These are phyloP conservation scores for Phymorhynchus buccinoides DNA, from an alignment of 1,140 invertebrate genomes.

Conservation along the genomic window DNA sequence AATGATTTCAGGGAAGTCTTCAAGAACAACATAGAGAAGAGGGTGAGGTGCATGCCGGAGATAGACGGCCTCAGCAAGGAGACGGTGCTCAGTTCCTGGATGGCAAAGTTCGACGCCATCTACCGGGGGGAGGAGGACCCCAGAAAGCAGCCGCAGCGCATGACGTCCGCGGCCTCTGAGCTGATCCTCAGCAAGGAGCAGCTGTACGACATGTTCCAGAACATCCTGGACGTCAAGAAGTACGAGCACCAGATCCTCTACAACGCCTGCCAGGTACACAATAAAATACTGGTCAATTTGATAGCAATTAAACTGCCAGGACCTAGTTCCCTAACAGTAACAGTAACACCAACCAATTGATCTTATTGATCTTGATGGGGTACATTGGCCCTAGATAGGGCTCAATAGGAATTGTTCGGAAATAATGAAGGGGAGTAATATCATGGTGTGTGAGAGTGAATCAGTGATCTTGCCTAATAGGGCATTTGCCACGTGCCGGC, in stretches of 20 bases:
- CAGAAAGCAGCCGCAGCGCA: slow-evolving; percentile 71
- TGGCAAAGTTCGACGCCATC: slow-evolving; percentile 99
- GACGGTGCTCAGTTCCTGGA: slow-evolving; percentile 98
- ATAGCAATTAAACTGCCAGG: no score
- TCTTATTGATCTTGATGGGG: no score
- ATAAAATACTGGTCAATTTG: background rate
- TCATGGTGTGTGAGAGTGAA: no score
- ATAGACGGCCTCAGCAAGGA: slow-evolving; percentile 99
- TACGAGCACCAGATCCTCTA: slow-evolving; percentile 99
- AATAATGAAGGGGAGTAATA: no score
- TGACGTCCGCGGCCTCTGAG: slow-evolving; percentile 71
- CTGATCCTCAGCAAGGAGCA: slow-evolving; percentile 75
- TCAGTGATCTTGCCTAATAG: no score
- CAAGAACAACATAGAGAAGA: slow-evolving; percentile 95
- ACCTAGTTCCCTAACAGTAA: no score
- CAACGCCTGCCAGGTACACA: slow-evolving; percentile 93
- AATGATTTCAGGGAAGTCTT: slow-evolving; percentile 99
- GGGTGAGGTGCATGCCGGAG: slow-evolving; percentile 96
- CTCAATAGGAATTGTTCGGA: no score
- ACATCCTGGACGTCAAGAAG: slow-evolving; percentile 98
- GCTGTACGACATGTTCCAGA: slow-evolving; percentile 99
- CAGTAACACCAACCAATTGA: no score
- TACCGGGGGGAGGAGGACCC: slow-evolving; percentile 85
- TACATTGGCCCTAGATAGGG: no score
- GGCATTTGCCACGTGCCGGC: no score